Evolutionary conservation across 2,113 vertebrate genomes (phyloP), one percentile per base, ranked within the genome.

Genomic region (Albula glossodonta): DNA sequence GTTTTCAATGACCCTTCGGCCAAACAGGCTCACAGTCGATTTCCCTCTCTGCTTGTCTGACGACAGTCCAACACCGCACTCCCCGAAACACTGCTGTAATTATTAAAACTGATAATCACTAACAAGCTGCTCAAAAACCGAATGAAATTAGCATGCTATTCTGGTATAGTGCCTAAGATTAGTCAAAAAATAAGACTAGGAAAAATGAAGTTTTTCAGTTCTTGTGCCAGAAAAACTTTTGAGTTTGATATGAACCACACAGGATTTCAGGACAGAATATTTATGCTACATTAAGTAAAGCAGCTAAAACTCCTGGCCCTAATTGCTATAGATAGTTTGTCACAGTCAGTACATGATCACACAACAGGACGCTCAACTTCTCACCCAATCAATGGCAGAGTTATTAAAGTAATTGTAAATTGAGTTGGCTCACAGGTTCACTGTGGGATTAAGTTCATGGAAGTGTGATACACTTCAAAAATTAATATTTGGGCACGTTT

Each of bases 41-140:
- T 80, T 41, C 80, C 48, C 78, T 80, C 66, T 9, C 79, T 19
- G 56, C 56, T 80, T 15, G 41, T 41, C 48, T 51, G 48, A 80
- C 48, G 17, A 19, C 51, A n/a, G 78, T 85, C 53, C 78, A 80
- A 22, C 8, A 31, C 48, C 48, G 49, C 86, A 41, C 82, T 87
- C 84, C 85, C 41, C 6, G 89, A 87, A 86, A 91, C 81, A 90
- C 87, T 85, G 86, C 81, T 51, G 11, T 87, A 91, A 93, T 90
- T 92, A 91, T 89, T 90, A 89, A 92, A 92, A 92, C 90, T 93
- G 93, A 94, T 86, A 90, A 51, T 89, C 80, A 51, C 84, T 80
- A 88, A 57, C 84, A 87, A 91, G 87, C 90, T 81, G 83, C 78
- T 84, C 82, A 77, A 31, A 92, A 88, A 66, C 88, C 85, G 90